Conservation (phyloP, 2,113 vertebrate genomes). For the Furnarius figulus region DNA sequence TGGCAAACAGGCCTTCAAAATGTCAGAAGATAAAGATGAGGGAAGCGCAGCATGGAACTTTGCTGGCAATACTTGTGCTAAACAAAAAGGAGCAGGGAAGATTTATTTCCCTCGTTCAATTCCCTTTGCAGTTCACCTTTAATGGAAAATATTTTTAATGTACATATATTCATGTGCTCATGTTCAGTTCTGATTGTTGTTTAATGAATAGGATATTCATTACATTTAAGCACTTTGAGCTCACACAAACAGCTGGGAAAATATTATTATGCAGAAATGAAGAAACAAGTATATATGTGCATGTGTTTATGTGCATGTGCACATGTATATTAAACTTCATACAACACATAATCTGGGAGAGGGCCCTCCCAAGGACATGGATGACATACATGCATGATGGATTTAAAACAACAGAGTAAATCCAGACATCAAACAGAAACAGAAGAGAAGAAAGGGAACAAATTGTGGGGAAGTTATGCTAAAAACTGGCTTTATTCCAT, state of each 20-base stretch:
- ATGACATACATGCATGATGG: not conserved
- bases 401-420: not conserved
- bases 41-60: not conserved
- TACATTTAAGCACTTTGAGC: not conserved
- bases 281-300: not conserved
- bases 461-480: not conserved
- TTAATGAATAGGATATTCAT: slow-evolving; percentile 5
- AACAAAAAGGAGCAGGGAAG: not conserved
- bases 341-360: not conserved
- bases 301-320: not conserved
- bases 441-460: not conserved
- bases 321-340: not conserved
- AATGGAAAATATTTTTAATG: not conserved
- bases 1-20: not conserved
- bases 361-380: not conserved
- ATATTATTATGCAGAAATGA: not conserved
- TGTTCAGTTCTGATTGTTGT: not conserved
- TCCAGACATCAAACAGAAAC: not conserved
- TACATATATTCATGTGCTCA: not conserved
- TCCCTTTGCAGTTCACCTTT: not conserved
- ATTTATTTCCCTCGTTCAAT: not conserved
- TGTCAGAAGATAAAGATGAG: not conserved
- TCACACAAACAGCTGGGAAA: slow-evolving; percentile 45
- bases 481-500: not conserved
- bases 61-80: not conserved